Base-by-base conservation (phyloP, 2,797 vertebrate species). In the Adelosebastes latens region DNA sequence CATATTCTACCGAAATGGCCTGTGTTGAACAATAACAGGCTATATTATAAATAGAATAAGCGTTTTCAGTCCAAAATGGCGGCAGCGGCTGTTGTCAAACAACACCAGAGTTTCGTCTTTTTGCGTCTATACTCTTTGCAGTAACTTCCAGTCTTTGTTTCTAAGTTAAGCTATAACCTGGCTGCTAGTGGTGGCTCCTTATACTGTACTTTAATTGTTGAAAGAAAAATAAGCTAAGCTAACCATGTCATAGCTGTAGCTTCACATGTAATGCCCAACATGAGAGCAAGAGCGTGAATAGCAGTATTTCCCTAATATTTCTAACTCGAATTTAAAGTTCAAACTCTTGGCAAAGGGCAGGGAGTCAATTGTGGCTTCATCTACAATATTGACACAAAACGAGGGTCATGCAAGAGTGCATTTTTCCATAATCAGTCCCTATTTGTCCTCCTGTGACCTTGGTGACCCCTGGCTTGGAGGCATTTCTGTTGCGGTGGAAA, bases 391-490 rank as follows among this genome's bases (percentile, higher is more conserved):
- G 8, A 79, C 24, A 77, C 49, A 58, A 56, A 79, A 74, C 3
- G 1, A 75, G 36, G 20, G 56, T 65, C 68, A 39, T 56, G 72
- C 61, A 34, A 6, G 12, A 25, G 65, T 25, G 24, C 8, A 27
- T 70, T 73, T 71, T 53, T 56, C 46, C 8, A 42, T 11, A 18
- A 65, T 52, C 39, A 18, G 22, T 32, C 31, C 25, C 14, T 6
- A 3, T 62, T 59, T 59, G 25, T 36, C 66, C 18, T 53, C 53
- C 42, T 39, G 20, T 29, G 67, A 69, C 71, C 66, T 39, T 27
- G 18, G 16, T 42, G 46, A 80, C 36, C 62, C 13, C 39, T 72
- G 49, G 46, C 53, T 52, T 60, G n/a, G 63, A 76, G 71, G 63
- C 27, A 59, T 6, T 77, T 67, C 74, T 22, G 53, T n/a, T 36